Conservation (phyloP, 2,113 vertebrate species). For the Apodemus speciosus region DNA sequence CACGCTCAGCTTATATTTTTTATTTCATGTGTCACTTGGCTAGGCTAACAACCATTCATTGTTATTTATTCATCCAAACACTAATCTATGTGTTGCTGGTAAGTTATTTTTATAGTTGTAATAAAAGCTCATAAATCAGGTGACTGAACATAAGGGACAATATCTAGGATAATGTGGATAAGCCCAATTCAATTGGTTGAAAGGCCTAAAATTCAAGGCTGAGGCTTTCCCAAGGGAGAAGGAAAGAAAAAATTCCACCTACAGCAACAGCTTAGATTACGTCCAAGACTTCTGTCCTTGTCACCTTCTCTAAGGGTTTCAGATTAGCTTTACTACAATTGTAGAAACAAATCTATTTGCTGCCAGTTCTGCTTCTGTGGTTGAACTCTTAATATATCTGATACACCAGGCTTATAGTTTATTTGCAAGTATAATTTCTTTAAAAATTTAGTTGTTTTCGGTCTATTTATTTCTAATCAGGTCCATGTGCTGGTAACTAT, state of each 20-base stretch:
- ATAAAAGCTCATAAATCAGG: constrained; percentile 40
- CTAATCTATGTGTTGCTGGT: constrained; percentile 12
- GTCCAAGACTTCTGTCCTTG: not conserved
- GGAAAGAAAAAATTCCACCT: not conserved
- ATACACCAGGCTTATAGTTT: constrained; percentile 38
- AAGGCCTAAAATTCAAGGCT: constrained; percentile 34
- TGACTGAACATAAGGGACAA: constrained; percentile 38
- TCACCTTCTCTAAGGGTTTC: constrained; percentile 14
- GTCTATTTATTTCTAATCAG: constrained; percentile 60
- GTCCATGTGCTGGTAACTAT: constrained; percentile 64
- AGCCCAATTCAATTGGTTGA: not conserved
- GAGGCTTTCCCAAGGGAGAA: not conserved
- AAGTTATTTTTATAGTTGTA: constrained; percentile 30
- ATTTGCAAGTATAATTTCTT: constrained; percentile 56
- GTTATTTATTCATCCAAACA: constrained; percentile 46
- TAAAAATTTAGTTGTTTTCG: constrained; percentile 37
- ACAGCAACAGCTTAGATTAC: not conserved
- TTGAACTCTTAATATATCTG: not conserved
- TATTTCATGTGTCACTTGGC: not conserved
- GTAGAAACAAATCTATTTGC: not conserved
- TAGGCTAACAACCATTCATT: not conserved
- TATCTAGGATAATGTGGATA: not conserved
- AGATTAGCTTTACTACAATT: not conserved
- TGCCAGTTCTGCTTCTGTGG: constrained; percentile 16
- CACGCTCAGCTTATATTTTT: not conserved